phyloP scores from a whole-genome alignment of 1,140 invertebrate species.

The Lepidurus packardi region DNA sequence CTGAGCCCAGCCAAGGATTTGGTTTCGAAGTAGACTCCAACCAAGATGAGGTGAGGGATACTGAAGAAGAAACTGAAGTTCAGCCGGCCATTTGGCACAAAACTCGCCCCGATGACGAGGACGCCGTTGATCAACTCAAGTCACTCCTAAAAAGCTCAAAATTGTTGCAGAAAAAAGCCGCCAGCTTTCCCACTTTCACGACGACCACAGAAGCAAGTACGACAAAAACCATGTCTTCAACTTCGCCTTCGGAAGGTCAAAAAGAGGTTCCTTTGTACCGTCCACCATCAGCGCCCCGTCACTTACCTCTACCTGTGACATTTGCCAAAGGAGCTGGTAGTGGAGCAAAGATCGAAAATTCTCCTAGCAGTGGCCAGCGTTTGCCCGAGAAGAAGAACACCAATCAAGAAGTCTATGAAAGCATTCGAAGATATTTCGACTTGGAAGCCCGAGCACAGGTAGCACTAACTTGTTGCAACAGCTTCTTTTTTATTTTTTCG shows the following conservation, averaged over 20 bases:
- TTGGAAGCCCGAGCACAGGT: conserved; percentile 11
- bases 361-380: neutral
- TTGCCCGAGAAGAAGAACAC: neutral
- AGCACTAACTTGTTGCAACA: neutral
- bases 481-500: neutral
- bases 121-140: conserved; percentile 25
- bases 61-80: neutral
- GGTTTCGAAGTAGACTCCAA: neutral
- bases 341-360: neutral
- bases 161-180: neutral
- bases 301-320: conserved; percentile 9
- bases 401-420: neutral
- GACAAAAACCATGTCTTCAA: conserved; percentile 12
- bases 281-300: conserved; percentile 1
- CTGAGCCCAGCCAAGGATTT: neutral
- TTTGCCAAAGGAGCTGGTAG: neutral
- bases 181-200: neutral
- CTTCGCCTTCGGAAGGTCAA: neutral
- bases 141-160: neutral
- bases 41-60: neutral
- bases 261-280: conserved; percentile 12
- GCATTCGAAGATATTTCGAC: conserved; percentile 4
- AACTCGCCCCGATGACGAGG: conserved; percentile 36
- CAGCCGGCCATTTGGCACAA: neutral
- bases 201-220: neutral